Evolutionary conservation across 2,797 vertebrate genomes (phyloP), one percentile per base, ranked within the genome.

Genomic region (Manis javanica): DNA sequence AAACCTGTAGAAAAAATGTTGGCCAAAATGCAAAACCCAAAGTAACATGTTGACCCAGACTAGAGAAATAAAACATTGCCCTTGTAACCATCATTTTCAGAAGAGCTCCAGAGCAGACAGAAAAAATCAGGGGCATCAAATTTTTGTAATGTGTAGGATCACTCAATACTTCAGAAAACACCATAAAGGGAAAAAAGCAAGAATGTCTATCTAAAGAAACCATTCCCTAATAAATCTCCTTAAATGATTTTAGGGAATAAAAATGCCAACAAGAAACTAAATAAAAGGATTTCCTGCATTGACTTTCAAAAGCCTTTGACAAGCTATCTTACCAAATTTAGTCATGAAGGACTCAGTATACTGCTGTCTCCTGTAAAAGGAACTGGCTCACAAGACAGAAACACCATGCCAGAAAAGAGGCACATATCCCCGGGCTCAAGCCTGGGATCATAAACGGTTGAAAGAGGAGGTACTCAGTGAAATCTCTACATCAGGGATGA

Each of bases 281-380:
- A 2, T 46, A 46, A 53, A 39, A 75, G n/a, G 39, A 53, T 77
- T 78, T 90, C 55, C 82, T 90, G 66, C 34, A 72, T 90, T 89
- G 53, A 81, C 26, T 90, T 81, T 95, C 26, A 94, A 90, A 97
- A 57, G 64, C 6, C 75, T 84, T 71, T 87, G 49, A 94, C 19
- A 89, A 93, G 29, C 26, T 34, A 19, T 59, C 77, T 78, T 51
- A 84, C 68, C 46, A 92, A 71, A 83, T 74, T 66, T 42, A 87
- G 53, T 63, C 77, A 29, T 78, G 78, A 61, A 69, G 71, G n/a
- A 81, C 82, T 79, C 46, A 24, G 85, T 14, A 74, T 63, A 53
- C 61, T 46, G 39, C n/a, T 82, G 57, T 69, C 31, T 49, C 64
- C 4, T 72, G 57, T 49, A 46, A 92, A 71, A 83, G 81, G 24